Evolutionary conservation across 2,797 vertebrate genomes (phyloP), one percentile per base, ranked within the genome.

Genomic region (Pachyuromys duprasi): DNA sequence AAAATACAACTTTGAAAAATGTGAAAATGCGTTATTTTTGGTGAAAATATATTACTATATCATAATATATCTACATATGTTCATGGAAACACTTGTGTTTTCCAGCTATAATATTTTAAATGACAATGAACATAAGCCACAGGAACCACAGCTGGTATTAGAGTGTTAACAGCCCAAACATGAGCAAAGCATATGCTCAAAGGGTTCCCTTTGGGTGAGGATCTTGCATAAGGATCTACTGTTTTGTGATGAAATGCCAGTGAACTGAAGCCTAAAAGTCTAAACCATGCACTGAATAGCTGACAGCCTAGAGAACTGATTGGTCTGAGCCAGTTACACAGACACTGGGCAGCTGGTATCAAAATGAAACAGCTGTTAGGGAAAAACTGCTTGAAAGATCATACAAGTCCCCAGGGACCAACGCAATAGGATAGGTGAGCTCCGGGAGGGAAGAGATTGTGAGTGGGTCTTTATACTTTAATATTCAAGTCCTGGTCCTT

Each of bases 1-100:
- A 97, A 97, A 88, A 92, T 42, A 28, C 8, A 9, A 89, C 31
- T 84, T 45, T 90, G 31, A 31, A 96, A 95, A 60, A 60, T 0
- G 63, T 67, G 6, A 33, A 84, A 95, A 75, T 20, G 2, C 2
- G 18, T 53, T 86, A 39, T 39, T 80, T 93, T 55, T 42, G 63
- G 6, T 67, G 11, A 42, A 18, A 57, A 57, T 49, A 49, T 57
- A 57, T 42, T 62, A 24, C 8, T 67, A 4, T 6, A 7, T 91
- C 42, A 84, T 72, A 80, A 91, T 62, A 74, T 2, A 83, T 24
- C 67, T 22, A 7, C 2, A 1, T 33, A 39, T 49, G 42, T 49
- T 13, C 42, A 4, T 49, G 62, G 12, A 67, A 24, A 49, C 28
- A 49, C 33, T 22, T 3, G 31, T n/a, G 31, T 86, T 86, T 86